Percentiles rank a stretch among this genome's conserved stretches.
phyloP scores from a whole-genome alignment of 2,888 invertebrate species.

The Drosophila paramelanica region DNA sequence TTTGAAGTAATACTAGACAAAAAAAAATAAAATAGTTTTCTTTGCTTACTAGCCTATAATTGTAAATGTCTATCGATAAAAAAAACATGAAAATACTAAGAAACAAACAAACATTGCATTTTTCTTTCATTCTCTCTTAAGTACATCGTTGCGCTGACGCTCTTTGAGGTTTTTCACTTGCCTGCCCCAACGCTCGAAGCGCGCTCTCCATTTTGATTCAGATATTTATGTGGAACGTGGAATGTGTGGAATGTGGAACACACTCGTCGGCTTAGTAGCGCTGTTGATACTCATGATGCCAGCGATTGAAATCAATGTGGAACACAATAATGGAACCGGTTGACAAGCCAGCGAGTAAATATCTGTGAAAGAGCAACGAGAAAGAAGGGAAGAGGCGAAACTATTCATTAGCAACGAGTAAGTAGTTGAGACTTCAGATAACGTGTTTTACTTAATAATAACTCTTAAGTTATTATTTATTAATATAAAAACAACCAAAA shows the following conservation, averaged over 20 bases:
- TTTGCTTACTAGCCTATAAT: slow-evolving; percentile 69
- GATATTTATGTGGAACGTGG: slow-evolving; percentile 1
- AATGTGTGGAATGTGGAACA: slow-evolving; percentile 23
- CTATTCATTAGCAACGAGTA: neutral
- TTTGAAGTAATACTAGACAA: slow-evolving; percentile 68
- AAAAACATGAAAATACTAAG: slow-evolving; percentile 29
- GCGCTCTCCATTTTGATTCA: slow-evolving; percentile 17
- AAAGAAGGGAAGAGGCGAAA: neutral
- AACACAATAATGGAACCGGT: slow-evolving; percentile 99
- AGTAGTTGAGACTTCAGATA: neutral
- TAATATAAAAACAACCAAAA: too few species aligned
- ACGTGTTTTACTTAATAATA: too few species aligned
- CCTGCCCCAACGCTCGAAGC: slow-evolving; percentile 25
- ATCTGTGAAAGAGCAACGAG: slow-evolving; percentile 87
- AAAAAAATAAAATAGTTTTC: slow-evolving; percentile 60
- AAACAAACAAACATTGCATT: slow-evolving; percentile 34
- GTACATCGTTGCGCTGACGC: slow-evolving; percentile 17
- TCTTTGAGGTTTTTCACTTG: slow-evolving; percentile 32
- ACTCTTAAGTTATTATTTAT: too few species aligned
- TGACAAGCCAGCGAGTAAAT: slow-evolving; percentile 97
- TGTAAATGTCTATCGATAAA: slow-evolving; percentile 71
- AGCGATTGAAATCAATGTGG: slow-evolving; percentile 99
- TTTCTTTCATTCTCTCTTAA: slow-evolving; percentile 8
- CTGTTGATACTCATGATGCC: slow-evolving; percentile 98
- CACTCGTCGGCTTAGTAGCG: slow-evolving; percentile 88